Percentiles rank a stretch among this genome's conserved stretches.
Conservation (phyloP, 2,113 vertebrate genomes). For the Hystrix brachyura region DNA sequence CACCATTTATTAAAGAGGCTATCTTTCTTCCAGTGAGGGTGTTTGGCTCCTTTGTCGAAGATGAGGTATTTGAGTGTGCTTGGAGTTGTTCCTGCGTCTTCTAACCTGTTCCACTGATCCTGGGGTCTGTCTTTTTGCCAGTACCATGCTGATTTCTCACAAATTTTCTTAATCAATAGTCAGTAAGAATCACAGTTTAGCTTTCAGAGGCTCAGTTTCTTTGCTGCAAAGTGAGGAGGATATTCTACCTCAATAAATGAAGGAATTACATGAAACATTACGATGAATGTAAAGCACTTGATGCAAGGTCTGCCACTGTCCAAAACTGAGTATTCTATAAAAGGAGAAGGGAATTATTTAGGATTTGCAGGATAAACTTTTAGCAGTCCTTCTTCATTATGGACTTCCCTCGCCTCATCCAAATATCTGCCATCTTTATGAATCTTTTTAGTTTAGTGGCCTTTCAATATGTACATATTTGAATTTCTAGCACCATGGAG, state of each 20-base stretch:
- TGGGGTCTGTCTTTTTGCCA: no score
- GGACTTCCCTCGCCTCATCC: background rate
- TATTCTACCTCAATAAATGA: background rate
- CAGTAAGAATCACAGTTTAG: background rate
- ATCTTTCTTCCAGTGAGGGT: no score
- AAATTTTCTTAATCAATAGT: background rate
- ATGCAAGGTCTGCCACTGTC: accelerated
- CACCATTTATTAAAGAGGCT: no score
- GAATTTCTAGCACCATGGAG: background rate
- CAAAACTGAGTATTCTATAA: background rate
- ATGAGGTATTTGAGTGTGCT: no score
- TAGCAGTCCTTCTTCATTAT: background rate
- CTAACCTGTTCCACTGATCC: no score
- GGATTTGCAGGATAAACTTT: background rate
- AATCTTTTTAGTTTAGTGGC: background rate
- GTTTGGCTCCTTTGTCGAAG: no score
- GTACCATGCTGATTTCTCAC: background rate
- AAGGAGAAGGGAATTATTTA: background rate
- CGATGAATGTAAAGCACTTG: background rate
- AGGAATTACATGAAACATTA: background rate
- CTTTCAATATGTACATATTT: background rate
- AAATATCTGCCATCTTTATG: background rate
- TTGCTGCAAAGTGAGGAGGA: background rate
- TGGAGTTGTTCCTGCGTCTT: no score
- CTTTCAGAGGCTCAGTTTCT: background rate